These are phyloP conservation scores for Hephaestus fuliginosus DNA, from an alignment of 2,797 vertebrate genomes.

Conservation along the genomic window DNA sequence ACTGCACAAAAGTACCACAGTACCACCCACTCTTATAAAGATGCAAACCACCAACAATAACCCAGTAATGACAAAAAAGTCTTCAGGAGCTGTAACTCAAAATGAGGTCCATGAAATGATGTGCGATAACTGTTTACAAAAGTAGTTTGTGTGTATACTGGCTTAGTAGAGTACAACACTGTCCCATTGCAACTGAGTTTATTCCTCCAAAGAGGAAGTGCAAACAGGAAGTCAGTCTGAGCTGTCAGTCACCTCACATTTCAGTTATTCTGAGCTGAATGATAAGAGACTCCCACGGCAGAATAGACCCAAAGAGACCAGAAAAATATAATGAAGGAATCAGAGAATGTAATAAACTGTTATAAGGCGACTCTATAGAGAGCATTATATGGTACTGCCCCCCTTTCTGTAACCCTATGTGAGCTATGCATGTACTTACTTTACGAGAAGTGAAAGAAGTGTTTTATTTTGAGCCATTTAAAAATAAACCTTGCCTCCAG, in stretches of 20 bases:
- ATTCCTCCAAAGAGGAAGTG: constrained; percentile 80
- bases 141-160: not conserved
- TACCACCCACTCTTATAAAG: not conserved
- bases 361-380: not conserved
- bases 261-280: constrained; percentile 54
- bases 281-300: constrained; percentile 16
- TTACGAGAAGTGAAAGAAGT: not conserved
- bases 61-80: not conserved
- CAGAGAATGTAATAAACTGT: not conserved
- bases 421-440: not conserved
- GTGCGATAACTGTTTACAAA: not conserved
- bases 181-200: constrained; percentile 34
- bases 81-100: not conserved
- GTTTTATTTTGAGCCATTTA: constrained; percentile 11
- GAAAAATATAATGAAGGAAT: not conserved
- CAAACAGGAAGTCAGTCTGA: constrained; percentile 82
- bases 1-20: not conserved
- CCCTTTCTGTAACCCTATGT: not conserved
- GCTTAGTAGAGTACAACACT: not conserved
- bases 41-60: not conserved
- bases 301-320: not conserved
- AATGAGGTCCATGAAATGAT: not conserved
- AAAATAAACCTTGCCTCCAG: not conserved
- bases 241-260: constrained; percentile 55
- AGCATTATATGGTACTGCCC: too few relatives aligned